Evolutionary conservation across 2,113 vertebrate species (phyloP).

Genomic region (Rynchops niger): DNA sequence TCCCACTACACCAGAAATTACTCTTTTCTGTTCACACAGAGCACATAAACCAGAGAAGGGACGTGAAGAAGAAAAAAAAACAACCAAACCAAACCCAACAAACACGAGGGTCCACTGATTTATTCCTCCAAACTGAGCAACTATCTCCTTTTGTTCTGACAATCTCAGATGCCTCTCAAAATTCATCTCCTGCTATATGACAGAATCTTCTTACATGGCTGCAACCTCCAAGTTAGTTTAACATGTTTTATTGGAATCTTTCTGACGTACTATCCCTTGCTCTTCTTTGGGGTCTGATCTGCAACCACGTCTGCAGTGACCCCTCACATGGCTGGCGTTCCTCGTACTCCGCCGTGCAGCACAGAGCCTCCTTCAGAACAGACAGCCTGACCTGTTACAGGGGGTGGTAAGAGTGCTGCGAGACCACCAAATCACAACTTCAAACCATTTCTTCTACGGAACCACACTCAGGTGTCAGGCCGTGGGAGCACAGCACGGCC

Average conservation of each 20-base stretch:
- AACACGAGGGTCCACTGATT: background rate
- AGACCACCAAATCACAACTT: background rate
- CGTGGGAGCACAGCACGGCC: background rate
- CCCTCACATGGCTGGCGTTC: background rate
- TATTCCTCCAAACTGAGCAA: background rate
- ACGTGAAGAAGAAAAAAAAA: background rate
- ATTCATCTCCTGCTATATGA: background rate
- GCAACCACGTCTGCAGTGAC: background rate
- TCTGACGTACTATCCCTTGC: background rate
- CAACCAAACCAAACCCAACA: background rate
- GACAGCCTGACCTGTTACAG: background rate
- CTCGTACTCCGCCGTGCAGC: too few species aligned
- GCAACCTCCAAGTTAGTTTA: background rate
- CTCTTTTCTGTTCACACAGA: background rate
- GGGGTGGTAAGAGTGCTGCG: background rate
- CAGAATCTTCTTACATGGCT: background rate
- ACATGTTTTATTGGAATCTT: background rate
- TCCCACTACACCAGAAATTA: background rate
- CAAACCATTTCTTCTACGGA: background rate
- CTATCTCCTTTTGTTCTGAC: background rate
- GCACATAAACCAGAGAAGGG: background rate
- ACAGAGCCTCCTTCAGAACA: background rate
- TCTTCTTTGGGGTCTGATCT: background rate
- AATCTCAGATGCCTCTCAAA: background rate
- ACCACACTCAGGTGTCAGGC: rapidly evolving